These are phyloP conservation scores for Aporophyla lueneburgensis DNA, from an alignment of 2,888 invertebrate genomes.

Conservation along the genomic window DNA sequence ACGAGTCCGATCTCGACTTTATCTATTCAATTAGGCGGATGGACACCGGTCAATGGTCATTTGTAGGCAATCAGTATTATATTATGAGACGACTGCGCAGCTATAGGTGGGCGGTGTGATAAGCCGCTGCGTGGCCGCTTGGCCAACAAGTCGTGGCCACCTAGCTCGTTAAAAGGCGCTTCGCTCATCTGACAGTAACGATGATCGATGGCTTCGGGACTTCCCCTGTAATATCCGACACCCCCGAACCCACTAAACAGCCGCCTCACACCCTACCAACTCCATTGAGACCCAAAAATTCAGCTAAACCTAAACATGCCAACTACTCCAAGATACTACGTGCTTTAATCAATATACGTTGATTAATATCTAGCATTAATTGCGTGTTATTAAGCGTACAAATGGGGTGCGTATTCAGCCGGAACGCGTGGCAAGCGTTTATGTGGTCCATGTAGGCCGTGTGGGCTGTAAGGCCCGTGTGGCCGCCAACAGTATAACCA, in stretches of 20 bases:
- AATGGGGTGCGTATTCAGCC: conserved; percentile 47
- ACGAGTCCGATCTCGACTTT: conserved; percentile 49
- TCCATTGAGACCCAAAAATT: conserved; percentile 61
- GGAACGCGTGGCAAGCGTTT: conserved; percentile 46
- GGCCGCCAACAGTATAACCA: conserved; percentile 22
- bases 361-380: conserved; percentile 59
- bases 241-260: conserved; percentile 67
- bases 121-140: conserved; percentile 54
- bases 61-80: conserved; percentile 53
- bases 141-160: conserved; percentile 72
- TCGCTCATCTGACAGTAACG: conserved; percentile 85
- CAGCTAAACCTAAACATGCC: conserved; percentile 44
- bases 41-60: conserved; percentile 57
- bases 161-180: conserved; percentile 84
- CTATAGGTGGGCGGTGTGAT: conserved; percentile 47
- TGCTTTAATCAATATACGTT: conserved; percentile 40
- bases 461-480: not conserved
- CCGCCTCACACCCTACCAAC: conserved; percentile 52
- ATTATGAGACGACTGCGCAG: conserved; percentile 53
- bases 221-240: conserved; percentile 86
- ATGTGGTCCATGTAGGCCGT: conserved; percentile 11
- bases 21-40: conserved; percentile 65
- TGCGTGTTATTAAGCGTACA: conserved; percentile 49
- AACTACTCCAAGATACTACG: conserved; percentile 36
- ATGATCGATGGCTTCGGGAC: conserved; percentile 85